Base-by-base conservation (phyloP, 1,140 invertebrate genomes). In the Pseudomyrmex pallidus region DNA sequence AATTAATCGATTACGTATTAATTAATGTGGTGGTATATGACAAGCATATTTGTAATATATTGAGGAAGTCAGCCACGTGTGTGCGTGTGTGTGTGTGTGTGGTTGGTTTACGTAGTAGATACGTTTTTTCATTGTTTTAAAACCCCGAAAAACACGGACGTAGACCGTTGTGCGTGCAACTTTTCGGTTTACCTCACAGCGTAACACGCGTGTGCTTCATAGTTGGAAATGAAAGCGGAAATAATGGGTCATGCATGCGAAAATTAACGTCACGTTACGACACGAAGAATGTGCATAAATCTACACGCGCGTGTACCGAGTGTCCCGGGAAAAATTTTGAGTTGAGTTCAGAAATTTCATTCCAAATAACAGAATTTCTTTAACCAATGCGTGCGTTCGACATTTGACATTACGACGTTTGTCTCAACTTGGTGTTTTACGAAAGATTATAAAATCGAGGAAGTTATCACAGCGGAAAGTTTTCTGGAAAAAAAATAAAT, bases 261-360 rank as follows among this genome's bases (percentile, higher is more conserved):
- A 70, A 78, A 70, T 78, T 78, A 78, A 70, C 44, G 52, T 59
- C 52, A 48, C 56, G 72, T 74, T 74, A 57, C 63, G 17, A 78
- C 57, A 48, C n/a, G 25, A 44, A 52, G 17, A 57, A 57, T 56
- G 54, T 25, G 35, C 15, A 59, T 68, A 68, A 57, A 78, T 48
- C 20, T 22, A 17, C 35, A 12, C 10, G 10, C 15, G 46, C 5
- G n/a, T 52, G 22, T 68, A 77, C 13, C 15, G 17, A 48, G 35
- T 46, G 44, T 35, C 5, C 5, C 5, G 5, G 5, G 5, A 35
- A 35, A 7, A 35, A 35, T 35, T 35, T 5, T 3, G n/a, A 35
- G 35, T 35, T 35, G 5, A 35, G 35, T 25, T 9, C 10, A 25
- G 35, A 22, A 67, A 67, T n/a, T 15, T 3, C 7, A 7, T 3